Conservation (phyloP, 2,888 invertebrate genomes). For the Melangyna quadrimaculata region DNA sequence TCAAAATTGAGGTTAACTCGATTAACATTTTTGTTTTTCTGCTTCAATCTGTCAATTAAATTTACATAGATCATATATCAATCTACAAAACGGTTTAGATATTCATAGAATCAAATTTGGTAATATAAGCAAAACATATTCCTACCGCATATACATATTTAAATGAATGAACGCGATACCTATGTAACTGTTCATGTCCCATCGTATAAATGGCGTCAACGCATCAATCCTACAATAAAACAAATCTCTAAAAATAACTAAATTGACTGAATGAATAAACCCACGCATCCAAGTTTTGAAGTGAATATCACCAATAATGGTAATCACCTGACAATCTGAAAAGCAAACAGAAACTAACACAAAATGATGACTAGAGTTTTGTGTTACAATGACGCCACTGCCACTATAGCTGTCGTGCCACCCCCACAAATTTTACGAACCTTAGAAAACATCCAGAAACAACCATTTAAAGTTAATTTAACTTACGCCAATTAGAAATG, state of each 20-base stretch:
- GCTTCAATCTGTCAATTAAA: not conserved
- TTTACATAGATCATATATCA: not conserved
- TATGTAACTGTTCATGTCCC: not conserved
- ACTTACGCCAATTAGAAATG: slow-evolving; percentile 32
- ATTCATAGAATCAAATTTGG: not conserved
- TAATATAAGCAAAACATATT: not conserved
- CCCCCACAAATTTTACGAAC: slow-evolving; percentile 31
- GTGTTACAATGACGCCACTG: slow-evolving; percentile 46
- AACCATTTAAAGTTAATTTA: not conserved
- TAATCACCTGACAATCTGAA: slow-evolving; percentile 34
- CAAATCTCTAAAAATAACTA: not conserved
- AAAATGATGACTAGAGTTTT: slow-evolving; percentile 34
- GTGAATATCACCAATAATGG: slow-evolving; percentile 47
- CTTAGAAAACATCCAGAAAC: slow-evolving; percentile 12
- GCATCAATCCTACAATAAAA: slow-evolving; percentile 6
- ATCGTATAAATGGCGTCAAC: slow-evolving; percentile 26
- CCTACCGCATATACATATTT: not conserved
- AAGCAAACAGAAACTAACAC: not conserved
- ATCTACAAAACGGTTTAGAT: not conserved
- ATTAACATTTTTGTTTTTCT: not conserved
- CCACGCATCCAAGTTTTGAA: not conserved
- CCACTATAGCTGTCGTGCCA: not conserved
- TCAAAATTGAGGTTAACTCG: not conserved
- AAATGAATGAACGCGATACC: not conserved
- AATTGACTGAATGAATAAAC: slow-evolving; percentile 25